Evolutionary conservation across 2,888 invertebrate species (phyloP), one percentile per base, ranked within the genome.

Genomic region (Coelopa pilipes): DNA sequence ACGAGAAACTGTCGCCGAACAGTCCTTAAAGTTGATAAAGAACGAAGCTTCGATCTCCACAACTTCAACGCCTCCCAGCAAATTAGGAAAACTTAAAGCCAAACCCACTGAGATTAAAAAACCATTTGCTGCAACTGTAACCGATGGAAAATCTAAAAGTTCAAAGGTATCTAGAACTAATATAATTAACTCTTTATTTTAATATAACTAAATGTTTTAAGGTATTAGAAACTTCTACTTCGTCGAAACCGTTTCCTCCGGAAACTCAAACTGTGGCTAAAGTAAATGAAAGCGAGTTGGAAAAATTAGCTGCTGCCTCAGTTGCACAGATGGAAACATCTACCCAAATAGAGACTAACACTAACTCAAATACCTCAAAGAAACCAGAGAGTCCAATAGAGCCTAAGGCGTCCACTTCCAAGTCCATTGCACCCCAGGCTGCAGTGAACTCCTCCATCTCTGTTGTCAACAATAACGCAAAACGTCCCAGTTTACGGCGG

Each of bases 401-500:
- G 53, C 24, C 71, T 21, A 13, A 24, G 62, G 19, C 24, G 46
- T 10, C 62, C 47, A 50, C 21, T 11, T 13, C 47, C n/a, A 7
- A 45, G 17, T 15, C 65, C 12, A 24, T 24, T 10, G 53, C 47
- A 17, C 19, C 55, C 7, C 17, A 34, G 53, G 69, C 71, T 7
- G 68, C 46, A 15, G 53, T 62, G 19, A 79, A 76, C 57, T 49
- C 46, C 62, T 45, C 74, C 49, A 50, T 78, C 13, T 80, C 80
- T 7, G 76, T 77, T 57, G 74, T 76, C 13, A 78, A 78, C 55
- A 76, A 79, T 67, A 79, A 79, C 49, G 75, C 78, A 9, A 78
- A 83, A 76, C 81, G 84, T 24, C 85, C 87, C 1, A 80, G 82
- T 71, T 76, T 87, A 71, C 82, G 81, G 34, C 83, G 87, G 1